Evolutionary conservation across 2,888 invertebrate species (phyloP).

Genomic region (Lasioglossum vierecki): DNA sequence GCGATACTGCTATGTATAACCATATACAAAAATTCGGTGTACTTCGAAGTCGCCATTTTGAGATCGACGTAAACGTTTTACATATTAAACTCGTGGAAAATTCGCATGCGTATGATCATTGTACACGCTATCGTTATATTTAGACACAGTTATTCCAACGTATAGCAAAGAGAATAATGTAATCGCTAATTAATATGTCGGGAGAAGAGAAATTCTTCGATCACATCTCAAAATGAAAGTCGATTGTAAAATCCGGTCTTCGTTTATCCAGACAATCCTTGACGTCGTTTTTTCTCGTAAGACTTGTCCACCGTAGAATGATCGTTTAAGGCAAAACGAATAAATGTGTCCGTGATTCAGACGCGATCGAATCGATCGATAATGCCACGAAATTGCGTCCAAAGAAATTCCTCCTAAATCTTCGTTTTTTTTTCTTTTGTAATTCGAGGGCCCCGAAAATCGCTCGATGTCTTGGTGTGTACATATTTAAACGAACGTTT

Average conservation of each 20-base stretch:
- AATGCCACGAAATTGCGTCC: slow-evolving; percentile 66
- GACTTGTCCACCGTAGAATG: slow-evolving; percentile 32
- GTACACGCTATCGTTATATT: slow-evolving; percentile 38
- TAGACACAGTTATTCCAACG: slow-evolving; percentile 32
- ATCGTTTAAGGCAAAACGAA: slow-evolving; percentile 1
- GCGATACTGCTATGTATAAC: slow-evolving; percentile 36
- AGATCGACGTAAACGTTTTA: slow-evolving; percentile 31
- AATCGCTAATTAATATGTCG: slow-evolving; percentile 32
- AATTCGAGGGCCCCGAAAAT: slow-evolving; percentile 22
- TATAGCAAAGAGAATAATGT: slow-evolving; percentile 29
- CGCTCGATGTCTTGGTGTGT: slow-evolving; percentile 52
- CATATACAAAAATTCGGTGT: background rate
- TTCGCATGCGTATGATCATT: slow-evolving; percentile 31
- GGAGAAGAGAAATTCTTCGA: slow-evolving; percentile 1
- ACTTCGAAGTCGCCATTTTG: background rate
- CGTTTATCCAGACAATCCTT: slow-evolving; percentile 64
- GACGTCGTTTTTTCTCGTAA: slow-evolving; percentile 53
- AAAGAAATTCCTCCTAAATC: slow-evolving; percentile 35
- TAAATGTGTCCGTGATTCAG: slow-evolving; percentile 20
- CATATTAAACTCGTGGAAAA: slow-evolving; percentile 32
- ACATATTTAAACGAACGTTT: slow-evolving; percentile 47
- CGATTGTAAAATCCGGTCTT: slow-evolving; percentile 46
- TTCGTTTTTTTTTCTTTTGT: background rate
- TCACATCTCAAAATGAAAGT: slow-evolving; percentile 35
- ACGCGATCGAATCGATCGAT: slow-evolving; percentile 41